Conservation (phyloP, 2,113 vertebrate genomes). For the Sorex araneus region DNA sequence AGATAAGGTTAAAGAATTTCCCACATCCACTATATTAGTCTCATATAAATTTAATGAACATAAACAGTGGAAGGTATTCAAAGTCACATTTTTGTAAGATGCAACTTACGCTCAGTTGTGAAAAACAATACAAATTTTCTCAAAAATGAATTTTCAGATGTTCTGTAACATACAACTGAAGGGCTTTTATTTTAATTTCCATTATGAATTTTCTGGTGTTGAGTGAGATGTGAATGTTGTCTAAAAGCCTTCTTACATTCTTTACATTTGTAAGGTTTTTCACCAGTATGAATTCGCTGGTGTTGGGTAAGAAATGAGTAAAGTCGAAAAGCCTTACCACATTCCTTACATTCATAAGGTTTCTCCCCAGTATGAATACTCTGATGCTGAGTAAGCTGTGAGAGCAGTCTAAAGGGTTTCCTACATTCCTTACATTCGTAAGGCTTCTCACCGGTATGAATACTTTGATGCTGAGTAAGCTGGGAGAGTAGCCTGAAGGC, state of each 20-base stretch:
- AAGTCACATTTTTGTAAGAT: slow-evolving; percentile 57
- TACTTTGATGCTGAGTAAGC: slow-evolving; percentile 84
- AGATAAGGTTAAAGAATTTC: slow-evolving; percentile 39
- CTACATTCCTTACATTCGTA: slow-evolving; percentile 81
- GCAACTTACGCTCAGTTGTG: slow-evolving; percentile 43
- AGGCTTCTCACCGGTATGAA: slow-evolving; percentile 83
- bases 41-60: slow-evolving; percentile 54
- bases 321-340: slow-evolving; percentile 83
- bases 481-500: slow-evolving; percentile 82
- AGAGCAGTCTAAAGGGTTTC: slow-evolving; percentile 79
- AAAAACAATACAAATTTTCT: slow-evolving; percentile 54
- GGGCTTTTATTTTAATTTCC: slow-evolving; percentile 73
- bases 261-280: slow-evolving; percentile 83
- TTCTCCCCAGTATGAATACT: slow-evolving; percentile 82
- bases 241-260: slow-evolving; percentile 86
- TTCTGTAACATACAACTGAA: slow-evolving; percentile 50
- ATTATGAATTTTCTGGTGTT: slow-evolving; percentile 84
- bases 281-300: slow-evolving; percentile 82
- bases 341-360: slow-evolving; percentile 81
- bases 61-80: slow-evolving; percentile 28
- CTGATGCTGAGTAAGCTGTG: slow-evolving; percentile 79
- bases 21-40: slow-evolving; percentile 63
- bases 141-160: slow-evolving; percentile 49
- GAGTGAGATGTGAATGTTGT: slow-evolving; percentile 81
- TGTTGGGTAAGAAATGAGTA: slow-evolving; percentile 83